Conservation (phyloP, 2,888 invertebrate species). For the Chrysolina americana region DNA sequence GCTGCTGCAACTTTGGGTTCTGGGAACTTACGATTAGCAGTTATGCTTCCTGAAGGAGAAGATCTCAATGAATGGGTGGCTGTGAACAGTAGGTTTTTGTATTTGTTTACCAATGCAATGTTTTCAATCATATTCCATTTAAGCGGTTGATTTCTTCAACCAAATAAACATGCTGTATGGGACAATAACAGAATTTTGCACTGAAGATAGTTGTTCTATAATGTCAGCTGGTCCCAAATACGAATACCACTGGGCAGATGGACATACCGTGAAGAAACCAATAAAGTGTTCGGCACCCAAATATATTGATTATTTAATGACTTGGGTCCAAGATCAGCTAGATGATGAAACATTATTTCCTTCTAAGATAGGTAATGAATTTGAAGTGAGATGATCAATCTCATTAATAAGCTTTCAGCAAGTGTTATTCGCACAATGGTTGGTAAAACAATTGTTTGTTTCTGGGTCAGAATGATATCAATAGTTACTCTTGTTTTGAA, state of each 20-base stretch:
- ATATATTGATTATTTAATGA: slow-evolving; percentile 99
- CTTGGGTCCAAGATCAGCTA: slow-evolving; percentile 99
- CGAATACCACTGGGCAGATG: slow-evolving; percentile 99
- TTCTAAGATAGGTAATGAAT: slow-evolving; percentile 88
- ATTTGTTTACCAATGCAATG: neutral
- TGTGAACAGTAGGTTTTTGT: slow-evolving; percentile 91
- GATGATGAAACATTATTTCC: slow-evolving; percentile 99
- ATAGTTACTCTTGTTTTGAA: no score
- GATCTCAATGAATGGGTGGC: slow-evolving; percentile 99
- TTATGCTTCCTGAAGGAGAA: slow-evolving; percentile 98
- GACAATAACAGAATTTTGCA: slow-evolving; percentile 99
- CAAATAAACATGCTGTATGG: slow-evolving; percentile 99
- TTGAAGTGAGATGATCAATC: neutral
- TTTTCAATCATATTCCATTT: slow-evolving; percentile 53
- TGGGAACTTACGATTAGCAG: slow-evolving; percentile 95
- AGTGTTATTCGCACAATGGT: neutral
- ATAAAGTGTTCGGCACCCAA: slow-evolving; percentile 99
- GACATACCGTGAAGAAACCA: slow-evolving; percentile 97
- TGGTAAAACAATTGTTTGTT: neutral
- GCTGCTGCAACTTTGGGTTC: slow-evolving; percentile 98
- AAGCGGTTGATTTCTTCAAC: slow-evolving; percentile 99
- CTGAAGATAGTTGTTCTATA: slow-evolving; percentile 95
- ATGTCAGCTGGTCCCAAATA: slow-evolving; percentile 99
- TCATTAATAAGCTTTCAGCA: no score
- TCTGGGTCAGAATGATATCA: no score